Percentiles rank a stretch among this genome's conserved stretches.
Evolutionary conservation across 2,888 invertebrate species (phyloP).

Genomic region (Exocentrus adspersus): DNA sequence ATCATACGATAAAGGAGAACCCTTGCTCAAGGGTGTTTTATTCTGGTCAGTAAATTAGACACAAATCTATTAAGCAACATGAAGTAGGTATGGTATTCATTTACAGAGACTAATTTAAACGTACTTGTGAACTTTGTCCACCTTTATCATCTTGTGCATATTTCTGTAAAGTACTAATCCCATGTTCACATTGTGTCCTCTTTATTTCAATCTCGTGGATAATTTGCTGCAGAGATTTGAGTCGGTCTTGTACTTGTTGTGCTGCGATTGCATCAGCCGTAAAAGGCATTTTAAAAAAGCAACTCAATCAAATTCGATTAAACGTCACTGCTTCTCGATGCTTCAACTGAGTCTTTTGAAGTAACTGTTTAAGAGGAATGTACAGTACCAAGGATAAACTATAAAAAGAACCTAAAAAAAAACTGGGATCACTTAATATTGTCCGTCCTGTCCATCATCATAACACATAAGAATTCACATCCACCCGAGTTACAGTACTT

Average conservation of each 20-base stretch:
- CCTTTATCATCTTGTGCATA: conserved; percentile 68
- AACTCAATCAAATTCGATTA: conserved; percentile 27
- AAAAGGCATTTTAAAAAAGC: conserved; percentile 78
- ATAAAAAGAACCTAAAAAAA: conserved; percentile 56
- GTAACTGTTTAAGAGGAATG: conserved; percentile 63
- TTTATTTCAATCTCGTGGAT: conserved; percentile 86
- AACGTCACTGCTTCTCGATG: too few relatives aligned
- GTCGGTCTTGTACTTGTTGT: conserved; percentile 76
- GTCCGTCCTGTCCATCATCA: too few relatives aligned
- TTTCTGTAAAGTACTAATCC: conserved; percentile 80
- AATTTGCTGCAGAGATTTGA: conserved; percentile 79
- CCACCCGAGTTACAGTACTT: too few relatives aligned
- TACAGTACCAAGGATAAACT: conserved; percentile 66
- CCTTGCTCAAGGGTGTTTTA: too few relatives aligned
- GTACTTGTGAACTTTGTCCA: conserved; percentile 56
- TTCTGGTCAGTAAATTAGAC: too few relatives aligned
- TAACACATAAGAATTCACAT: too few relatives aligned
- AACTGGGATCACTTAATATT: conserved; percentile 15
- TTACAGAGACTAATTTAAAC: not conserved
- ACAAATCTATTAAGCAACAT: too few relatives aligned
- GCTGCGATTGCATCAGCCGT: conserved; percentile 79
- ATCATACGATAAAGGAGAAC: too few relatives aligned
- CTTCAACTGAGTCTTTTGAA: conserved; percentile 37
- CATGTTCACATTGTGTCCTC: conserved; percentile 81
- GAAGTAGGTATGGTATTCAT: too few relatives aligned